Conservation (phyloP, 2,113 vertebrate species). For the Mastomys natalensis region DNA sequence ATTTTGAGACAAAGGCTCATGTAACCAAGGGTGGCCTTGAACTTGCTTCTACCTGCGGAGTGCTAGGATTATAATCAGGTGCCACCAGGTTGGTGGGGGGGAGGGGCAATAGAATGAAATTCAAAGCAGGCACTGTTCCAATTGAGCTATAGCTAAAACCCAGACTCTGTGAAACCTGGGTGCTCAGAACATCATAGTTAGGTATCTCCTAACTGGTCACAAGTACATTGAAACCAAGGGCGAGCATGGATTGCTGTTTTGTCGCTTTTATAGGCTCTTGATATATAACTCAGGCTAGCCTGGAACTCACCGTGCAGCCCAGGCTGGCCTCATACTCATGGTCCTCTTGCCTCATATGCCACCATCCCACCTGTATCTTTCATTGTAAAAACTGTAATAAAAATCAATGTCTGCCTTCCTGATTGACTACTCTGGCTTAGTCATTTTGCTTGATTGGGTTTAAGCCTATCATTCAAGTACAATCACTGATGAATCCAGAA, state of each 20-base stretch:
- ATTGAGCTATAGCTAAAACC: not conserved
- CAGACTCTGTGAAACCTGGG: conserved; percentile 33
- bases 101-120: not conserved
- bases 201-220: not conserved
- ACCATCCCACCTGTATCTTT: not conserved
- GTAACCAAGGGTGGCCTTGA: not conserved
- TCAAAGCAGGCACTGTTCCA: not conserved
- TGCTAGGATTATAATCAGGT: not conserved
- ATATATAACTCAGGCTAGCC: not conserved
- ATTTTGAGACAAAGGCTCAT: not conserved
- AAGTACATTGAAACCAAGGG: not conserved
- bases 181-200: not conserved
- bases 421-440: not conserved
- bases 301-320: not conserved
- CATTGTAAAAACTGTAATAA: conserved; percentile 34
- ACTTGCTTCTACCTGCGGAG: not conserved
- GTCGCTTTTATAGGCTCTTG: not conserved
- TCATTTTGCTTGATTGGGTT: not conserved
- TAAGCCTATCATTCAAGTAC: conserved; percentile 12
- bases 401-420: no score
- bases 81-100: not conserved
- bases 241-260: not conserved
- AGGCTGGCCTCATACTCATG: not conserved
- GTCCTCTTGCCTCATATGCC: not conserved
- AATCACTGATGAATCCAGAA: conserved; percentile 36